phyloP scores from a whole-genome alignment of 2,113 vertebrate species.

The Solea senegalensis region DNA sequence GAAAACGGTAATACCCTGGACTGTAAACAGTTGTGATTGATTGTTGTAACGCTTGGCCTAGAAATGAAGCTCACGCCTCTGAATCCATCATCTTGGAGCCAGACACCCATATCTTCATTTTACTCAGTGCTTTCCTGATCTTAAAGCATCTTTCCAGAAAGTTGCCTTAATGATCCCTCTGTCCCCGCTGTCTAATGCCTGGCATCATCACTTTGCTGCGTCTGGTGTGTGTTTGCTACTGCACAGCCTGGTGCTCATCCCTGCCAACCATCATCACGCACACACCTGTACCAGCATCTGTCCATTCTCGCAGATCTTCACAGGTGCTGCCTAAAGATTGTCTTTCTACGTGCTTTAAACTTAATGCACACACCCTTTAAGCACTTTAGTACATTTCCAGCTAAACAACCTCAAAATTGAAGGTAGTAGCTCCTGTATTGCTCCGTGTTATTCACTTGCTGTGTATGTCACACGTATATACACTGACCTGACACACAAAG shows the following conservation, averaged over 20 bases:
- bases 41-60: conserved; percentile 19
- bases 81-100: conserved; percentile 40
- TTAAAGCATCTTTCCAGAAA: conserved; percentile 69
- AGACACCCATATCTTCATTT: conserved; percentile 53
- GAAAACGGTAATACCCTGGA: conserved; percentile 50
- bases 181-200: conserved; percentile 51
- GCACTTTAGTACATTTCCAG: conserved; percentile 32
- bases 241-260: conserved; percentile 58
- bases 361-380: conserved; percentile 47
- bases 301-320: conserved; percentile 68
- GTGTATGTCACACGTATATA: conserved; percentile 7
- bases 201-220: conserved; percentile 49
- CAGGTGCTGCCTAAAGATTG: conserved; percentile 73
- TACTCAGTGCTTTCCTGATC: conserved; percentile 45
- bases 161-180: conserved; percentile 66
- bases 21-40: conserved; percentile 72
- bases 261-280: conserved; percentile 70
- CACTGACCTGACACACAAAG: conserved; percentile 9
- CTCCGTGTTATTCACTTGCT: not conserved
- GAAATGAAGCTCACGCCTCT: conserved; percentile 41
- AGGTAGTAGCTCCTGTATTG: no score
- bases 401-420: not conserved
- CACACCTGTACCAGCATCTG: conserved; percentile 82
- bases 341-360: conserved; percentile 39
- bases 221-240: conserved; percentile 56